These are phyloP conservation scores for Conchocele bisecta DNA, from an alignment of 2,888 invertebrate genomes.

Conservation along the genomic window DNA sequence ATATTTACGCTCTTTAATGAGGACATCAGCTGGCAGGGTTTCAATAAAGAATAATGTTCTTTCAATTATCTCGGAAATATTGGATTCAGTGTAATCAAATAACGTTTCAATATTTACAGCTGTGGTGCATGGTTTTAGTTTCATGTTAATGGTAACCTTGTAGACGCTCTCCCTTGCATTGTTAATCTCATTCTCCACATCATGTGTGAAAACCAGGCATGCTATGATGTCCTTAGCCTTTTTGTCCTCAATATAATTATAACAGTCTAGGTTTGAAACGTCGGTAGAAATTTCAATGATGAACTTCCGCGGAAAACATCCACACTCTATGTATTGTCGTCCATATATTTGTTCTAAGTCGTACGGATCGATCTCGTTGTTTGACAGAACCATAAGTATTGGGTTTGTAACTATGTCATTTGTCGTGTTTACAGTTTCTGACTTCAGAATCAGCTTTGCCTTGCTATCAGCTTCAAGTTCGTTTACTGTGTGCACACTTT, in stretches of 20 bases:
- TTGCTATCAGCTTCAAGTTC: background rate
- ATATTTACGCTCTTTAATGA: background rate
- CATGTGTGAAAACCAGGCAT: slow-evolving; percentile 41
- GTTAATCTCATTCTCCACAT: slow-evolving; percentile 52
- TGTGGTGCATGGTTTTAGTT: slow-evolving; percentile 16
- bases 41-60: slow-evolving; percentile 56
- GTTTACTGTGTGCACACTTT: background rate
- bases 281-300: slow-evolving; percentile 61
- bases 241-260: background rate
- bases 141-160: slow-evolving; percentile 57
- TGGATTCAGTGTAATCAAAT: slow-evolving; percentile 56
- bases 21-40: slow-evolving; percentile 47
- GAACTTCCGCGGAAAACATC: slow-evolving; percentile 65
- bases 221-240: slow-evolving; percentile 7
- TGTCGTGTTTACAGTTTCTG: background rate
- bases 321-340: slow-evolving; percentile 45
- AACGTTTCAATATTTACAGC: slow-evolving; percentile 53
- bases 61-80: slow-evolving; percentile 54
- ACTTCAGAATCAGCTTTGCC: too few relatives aligned
- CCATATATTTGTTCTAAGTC: slow-evolving; percentile 44
- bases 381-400: slow-evolving; percentile 50
- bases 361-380: slow-evolving; percentile 27
- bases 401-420: slow-evolving; percentile 10
- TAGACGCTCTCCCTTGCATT: slow-evolving; percentile 51
- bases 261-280: background rate